Base-by-base conservation (phyloP, 2,888 invertebrate species). In the Leptinotarsa rubiginosa region DNA sequence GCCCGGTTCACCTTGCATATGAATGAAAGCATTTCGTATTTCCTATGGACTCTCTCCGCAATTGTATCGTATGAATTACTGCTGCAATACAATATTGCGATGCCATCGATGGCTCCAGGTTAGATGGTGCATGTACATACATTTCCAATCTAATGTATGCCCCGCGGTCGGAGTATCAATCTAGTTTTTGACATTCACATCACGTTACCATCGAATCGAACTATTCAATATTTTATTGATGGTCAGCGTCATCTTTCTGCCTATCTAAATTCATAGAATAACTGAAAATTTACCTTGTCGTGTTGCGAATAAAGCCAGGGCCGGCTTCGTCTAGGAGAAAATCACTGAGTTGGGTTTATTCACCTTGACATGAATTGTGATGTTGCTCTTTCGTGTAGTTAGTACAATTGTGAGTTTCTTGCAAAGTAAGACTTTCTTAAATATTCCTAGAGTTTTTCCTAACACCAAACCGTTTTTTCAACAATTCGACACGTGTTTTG, bases 121-220 rank as follows among this genome's bases (percentile, higher is more conserved):
- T 70, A 72, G 74, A 65, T 70, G 73, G 70, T 74, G 77, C 72
- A 69, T 69, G 65, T 62, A 56, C 72, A 69, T 47, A 56, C 69
- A 72, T 54, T 72, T 49, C 64, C 56, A 65, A 72, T 64, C 49
- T 31, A 65, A 49, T 50, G 49, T 47, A 66, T 20, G 54, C 64
- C 56, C 56, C 47, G 20, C 52, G 67, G 68, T 50, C 50, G 59
- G 54, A 54, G 64, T 83, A 85, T 85, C 86, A 85, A 85, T 86
- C 84, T 83, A 83, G 81, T 85, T 84, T 85, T 86, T 85, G 85
- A 84, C 85, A 85, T 85, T 84, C 85, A 80, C 81, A 81, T 84
- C 85, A 81, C 83, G 83, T 80, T 79, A 81, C 82, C 22, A 50
- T n/a, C 66, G 54, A 54, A 50, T 50, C 81, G 83, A 85, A 84